phyloP scores from a whole-genome alignment of 1,140 invertebrate species.

The Conus betulinus region DNA sequence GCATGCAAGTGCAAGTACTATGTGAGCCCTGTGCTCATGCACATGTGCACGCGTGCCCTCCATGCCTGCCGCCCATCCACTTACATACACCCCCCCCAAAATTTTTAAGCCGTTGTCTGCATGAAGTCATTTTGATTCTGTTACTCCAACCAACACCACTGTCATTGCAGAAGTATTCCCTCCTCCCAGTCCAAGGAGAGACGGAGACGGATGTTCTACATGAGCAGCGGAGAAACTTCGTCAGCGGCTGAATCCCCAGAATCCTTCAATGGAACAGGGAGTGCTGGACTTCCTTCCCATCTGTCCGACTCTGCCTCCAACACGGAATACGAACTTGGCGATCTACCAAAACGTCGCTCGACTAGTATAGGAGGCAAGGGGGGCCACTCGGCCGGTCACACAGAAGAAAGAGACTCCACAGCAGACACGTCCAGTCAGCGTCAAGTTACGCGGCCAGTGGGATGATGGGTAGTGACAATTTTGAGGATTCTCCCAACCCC shows the following conservation, averaged over 20 bases:
- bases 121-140: too few species aligned
- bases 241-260: conserved; percentile 61
- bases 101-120: too few species aligned
- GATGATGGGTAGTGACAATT: conserved; percentile 12
- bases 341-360: conserved; percentile 32
- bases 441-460: conserved; percentile 32
- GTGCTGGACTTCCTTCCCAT: conserved; percentile 2
- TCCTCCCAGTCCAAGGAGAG: conserved; percentile 24
- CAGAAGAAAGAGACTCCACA: conserved; percentile 32
- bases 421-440: conserved; percentile 41
- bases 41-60: too few species aligned
- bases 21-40: too few species aligned
- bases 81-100: too few species aligned
- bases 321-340: conserved; percentile 47
- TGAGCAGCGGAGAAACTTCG: conserved; percentile 68
- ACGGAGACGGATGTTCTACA: conserved; percentile 60
- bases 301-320: neutral
- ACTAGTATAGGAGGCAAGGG: conserved; percentile 25
- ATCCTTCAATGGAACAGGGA: conserved; percentile 29
- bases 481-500: conserved; percentile 50
- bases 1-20: too few species aligned
- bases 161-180: neutral
- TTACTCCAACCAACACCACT: too few species aligned
- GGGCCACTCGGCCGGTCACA: neutral
- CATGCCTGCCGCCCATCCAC: too few species aligned